phyloP scores from a whole-genome alignment of 2,113 vertebrate genomes.

The Pitta sordida region DNA sequence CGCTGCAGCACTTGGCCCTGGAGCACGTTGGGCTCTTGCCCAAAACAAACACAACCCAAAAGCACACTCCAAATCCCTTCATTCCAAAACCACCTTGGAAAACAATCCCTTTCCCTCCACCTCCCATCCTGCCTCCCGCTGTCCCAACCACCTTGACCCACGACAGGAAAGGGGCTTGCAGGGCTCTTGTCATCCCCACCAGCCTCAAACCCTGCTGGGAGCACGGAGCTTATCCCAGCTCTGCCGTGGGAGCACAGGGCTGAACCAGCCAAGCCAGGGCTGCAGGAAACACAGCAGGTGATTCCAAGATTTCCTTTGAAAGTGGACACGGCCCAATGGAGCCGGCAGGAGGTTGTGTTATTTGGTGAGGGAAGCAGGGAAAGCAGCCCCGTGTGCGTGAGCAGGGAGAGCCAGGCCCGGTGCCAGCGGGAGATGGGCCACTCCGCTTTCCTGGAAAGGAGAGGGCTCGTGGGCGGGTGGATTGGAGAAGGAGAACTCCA shows the following conservation, averaged over 20 bases:
- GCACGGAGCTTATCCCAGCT: accelerated
- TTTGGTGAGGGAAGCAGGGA: neutral
- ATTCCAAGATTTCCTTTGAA: neutral
- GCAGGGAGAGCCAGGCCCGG: accelerated
- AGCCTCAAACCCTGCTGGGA: accelerated
- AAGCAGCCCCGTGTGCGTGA: neutral
- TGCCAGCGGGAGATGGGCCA: accelerated
- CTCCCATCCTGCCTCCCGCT: neutral
- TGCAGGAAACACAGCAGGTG: neutral
- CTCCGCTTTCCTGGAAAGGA: neutral
- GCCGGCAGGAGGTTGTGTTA: neutral
- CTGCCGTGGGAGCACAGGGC: neutral
- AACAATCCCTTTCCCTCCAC: neutral
- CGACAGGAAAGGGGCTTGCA: accelerated
- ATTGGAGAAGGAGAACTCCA: neutral
- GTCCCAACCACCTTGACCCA: neutral
- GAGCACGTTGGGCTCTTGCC: neutral
- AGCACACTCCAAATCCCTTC: neutral
- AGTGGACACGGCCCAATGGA: accelerated
- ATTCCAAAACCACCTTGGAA: neutral
- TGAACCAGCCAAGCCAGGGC: neutral
- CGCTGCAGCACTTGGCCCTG: neutral
- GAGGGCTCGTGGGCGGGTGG: neutral
- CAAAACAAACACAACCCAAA: neutral
- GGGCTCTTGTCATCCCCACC: neutral